Conservation (phyloP, 1,140 invertebrate species). For the Alviniconcha marisindica region DNA sequence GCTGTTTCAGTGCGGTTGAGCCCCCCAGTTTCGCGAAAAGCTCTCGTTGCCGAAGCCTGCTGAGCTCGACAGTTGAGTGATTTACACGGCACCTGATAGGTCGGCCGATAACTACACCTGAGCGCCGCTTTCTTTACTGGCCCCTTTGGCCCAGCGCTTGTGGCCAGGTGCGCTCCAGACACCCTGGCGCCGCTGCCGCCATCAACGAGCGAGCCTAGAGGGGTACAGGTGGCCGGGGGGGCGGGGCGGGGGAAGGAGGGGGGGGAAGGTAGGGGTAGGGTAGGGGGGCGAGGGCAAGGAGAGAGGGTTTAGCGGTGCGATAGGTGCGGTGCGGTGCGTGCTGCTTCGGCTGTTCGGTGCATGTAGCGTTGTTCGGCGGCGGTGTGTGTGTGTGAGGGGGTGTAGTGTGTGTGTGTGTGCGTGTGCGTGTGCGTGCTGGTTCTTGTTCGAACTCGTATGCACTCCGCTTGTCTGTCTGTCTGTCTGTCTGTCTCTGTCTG, state of each 20-base stretch:
- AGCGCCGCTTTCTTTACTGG: not conserved
- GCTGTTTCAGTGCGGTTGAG: too few relatives aligned
- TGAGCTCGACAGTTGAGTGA: constrained; percentile 32
- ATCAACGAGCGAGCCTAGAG: constrained; percentile 22
- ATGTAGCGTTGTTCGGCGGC: not conserved
- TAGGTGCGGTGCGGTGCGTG: too few relatives aligned
- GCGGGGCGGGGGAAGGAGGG: not conserved
- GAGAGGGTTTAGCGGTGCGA: not conserved
- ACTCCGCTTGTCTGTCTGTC: not conserved
- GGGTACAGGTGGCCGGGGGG: not conserved
- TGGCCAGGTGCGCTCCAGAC: constrained; percentile 35
- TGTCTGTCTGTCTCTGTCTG: not conserved
- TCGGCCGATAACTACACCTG: constrained; percentile 41
- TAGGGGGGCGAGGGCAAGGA: not conserved
- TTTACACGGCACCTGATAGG: constrained; percentile 39
- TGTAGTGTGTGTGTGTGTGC: not conserved
- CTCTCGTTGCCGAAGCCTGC: too few relatives aligned
- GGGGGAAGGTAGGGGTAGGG: not conserved
- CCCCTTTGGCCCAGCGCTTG: constrained; percentile 5
- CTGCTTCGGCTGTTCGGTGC: too few relatives aligned
- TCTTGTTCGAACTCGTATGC: not conserved
- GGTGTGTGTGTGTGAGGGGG: not conserved
- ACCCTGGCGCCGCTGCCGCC: constrained; percentile 28
- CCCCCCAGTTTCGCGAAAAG: too few relatives aligned
- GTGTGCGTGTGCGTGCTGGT: not conserved